Percentiles rank a stretch among this genome's conserved stretches.
Evolutionary conservation across 2,797 vertebrate genomes (phyloP).

Genomic region (Chelon labrosus): DNA sequence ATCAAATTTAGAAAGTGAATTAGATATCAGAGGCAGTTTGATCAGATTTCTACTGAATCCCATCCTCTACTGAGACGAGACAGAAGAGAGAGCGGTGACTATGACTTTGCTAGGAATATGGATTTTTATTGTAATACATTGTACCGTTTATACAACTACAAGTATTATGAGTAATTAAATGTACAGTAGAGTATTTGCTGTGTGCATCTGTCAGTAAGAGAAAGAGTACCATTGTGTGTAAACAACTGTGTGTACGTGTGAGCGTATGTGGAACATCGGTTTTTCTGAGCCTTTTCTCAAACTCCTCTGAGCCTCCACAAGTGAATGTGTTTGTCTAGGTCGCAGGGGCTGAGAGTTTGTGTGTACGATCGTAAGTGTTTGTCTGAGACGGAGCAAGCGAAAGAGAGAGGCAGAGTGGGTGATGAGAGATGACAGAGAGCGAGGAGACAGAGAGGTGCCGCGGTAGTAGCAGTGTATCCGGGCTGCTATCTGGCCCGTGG

Average conservation of each 20-base stretch:
- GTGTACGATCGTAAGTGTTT: constrained; percentile 53
- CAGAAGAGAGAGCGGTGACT: neutral
- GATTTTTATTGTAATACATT: too few relatives aligned
- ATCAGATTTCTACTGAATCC: constrained; percentile 13
- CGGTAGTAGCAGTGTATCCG: constrained; percentile 53
- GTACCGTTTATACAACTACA: too few relatives aligned
- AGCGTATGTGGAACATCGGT: constrained; percentile 41
- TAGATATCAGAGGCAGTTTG: constrained; percentile 24
- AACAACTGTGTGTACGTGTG: constrained; percentile 33
- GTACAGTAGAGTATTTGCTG: constrained; percentile 4
- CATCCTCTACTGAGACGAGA: constrained; percentile 4
- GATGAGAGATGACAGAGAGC: constrained; percentile 51
- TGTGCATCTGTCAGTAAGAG: constrained; percentile 14
- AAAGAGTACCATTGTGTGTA: constrained; percentile 6
- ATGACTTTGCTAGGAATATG: too few relatives aligned
- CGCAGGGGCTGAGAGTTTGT: constrained; percentile 24
- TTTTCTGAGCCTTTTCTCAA: constrained; percentile 47
- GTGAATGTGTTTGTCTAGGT: constrained; percentile 62
- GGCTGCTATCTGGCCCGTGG: constrained; percentile 64
- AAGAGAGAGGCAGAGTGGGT: constrained; percentile 30
- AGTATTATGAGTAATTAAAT: constrained; percentile 12
- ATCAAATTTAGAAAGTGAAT: constrained; percentile 22
- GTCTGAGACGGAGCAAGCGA: constrained; percentile 48
- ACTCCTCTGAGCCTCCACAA: constrained; percentile 57
- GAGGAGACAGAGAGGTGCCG: constrained; percentile 52